Evolutionary conservation across 2,888 invertebrate species (phyloP).

Genomic region (Eurois occulta): DNA sequence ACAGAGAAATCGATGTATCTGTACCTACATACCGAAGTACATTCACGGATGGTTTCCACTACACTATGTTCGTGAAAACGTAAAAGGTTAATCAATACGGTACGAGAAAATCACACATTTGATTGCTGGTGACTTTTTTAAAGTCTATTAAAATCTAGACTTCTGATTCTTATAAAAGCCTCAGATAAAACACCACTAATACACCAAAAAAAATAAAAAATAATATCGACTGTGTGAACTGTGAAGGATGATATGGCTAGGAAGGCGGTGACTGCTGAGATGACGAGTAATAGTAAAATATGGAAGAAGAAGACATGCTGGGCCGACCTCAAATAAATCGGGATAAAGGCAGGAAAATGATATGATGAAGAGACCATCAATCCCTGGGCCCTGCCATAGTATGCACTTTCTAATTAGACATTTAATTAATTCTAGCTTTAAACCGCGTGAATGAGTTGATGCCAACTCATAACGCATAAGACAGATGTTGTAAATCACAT

Average conservation of each 20-base stretch:
- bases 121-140: not conserved
- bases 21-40: too few species aligned
- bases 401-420: not conserved
- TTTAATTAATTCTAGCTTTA: not conserved
- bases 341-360: too few species aligned
- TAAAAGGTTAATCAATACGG: not conserved
- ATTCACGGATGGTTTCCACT: not conserved
- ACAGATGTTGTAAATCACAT: not conserved
- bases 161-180: not conserved
- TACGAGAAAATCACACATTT: not conserved
- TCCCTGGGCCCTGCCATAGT: not conserved
- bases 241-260: too few species aligned
- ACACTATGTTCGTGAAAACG: not conserved
- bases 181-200: not conserved
- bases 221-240: too few species aligned
- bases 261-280: too few species aligned
- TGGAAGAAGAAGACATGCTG: too few species aligned
- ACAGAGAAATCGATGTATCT: not conserved
- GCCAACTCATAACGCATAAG: not conserved
- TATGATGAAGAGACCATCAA: too few species aligned
- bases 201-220: too few species aligned
- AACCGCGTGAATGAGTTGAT: not conserved
- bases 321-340: too few species aligned
- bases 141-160: not conserved
- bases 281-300: too few species aligned